Conservation (phyloP, 2,888 invertebrate species). For the Limnephilus auricula region DNA sequence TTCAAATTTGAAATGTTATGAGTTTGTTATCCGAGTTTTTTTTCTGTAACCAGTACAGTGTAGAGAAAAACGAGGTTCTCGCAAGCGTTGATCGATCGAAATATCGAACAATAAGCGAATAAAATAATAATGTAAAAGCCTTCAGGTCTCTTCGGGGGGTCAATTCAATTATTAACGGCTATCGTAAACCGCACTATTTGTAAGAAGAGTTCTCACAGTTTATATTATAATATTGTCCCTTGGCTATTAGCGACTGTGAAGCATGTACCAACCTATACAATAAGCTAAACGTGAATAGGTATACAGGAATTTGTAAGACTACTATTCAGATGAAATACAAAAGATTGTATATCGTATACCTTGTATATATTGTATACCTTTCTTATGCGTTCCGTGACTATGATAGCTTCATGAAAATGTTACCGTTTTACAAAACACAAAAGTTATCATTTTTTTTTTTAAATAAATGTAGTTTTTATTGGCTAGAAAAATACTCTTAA, state of each 20-base stretch:
- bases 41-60: not conserved
- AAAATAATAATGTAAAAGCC: not conserved
- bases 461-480: no score
- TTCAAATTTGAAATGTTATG: no score
- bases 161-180: constrained; percentile 2
- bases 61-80: not conserved
- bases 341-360: not conserved
- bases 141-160: not conserved
- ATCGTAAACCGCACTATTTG: not conserved
- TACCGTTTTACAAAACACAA: no score
- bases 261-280: not conserved
- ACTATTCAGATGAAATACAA: not conserved
- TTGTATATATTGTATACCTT: no score
- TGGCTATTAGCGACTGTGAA: not conserved
- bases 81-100: not conserved
- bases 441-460: no score
- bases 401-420: no score
- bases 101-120: not conserved
- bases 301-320: not conserved
- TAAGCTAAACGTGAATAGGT: not conserved
- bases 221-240: not conserved
- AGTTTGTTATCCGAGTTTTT: not conserved
- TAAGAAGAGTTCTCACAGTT: not conserved
- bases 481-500: no score
- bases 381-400: no score